Conservation (phyloP, 2,113 vertebrate genomes). For the cat (Felis catus) region F.catus_Fca126_mat1.0 CM031416.1:112623001-112623500, state of each 20-base stretch:
- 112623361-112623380: background rate
- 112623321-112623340: background rate
- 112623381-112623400: background rate
- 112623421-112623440: background rate
- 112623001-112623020: background rate
- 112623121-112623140: background rate
- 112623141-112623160: background rate
- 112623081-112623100: background rate
- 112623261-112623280: background rate
- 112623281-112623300: background rate
- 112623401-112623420: background rate
- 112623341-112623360: background rate
- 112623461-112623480: no score
- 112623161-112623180: background rate
- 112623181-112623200: background rate
- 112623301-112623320: background rate
- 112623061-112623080: background rate
- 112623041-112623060: background rate
- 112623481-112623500: background rate
- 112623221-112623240: background rate
- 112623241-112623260: background rate
- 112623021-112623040: background rate
- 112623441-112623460: background rate
- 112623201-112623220: background rate
- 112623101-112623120: background rate